Conservation (phyloP, 2,888 invertebrate species). For the Cataglyphis altisquamis region DNA sequence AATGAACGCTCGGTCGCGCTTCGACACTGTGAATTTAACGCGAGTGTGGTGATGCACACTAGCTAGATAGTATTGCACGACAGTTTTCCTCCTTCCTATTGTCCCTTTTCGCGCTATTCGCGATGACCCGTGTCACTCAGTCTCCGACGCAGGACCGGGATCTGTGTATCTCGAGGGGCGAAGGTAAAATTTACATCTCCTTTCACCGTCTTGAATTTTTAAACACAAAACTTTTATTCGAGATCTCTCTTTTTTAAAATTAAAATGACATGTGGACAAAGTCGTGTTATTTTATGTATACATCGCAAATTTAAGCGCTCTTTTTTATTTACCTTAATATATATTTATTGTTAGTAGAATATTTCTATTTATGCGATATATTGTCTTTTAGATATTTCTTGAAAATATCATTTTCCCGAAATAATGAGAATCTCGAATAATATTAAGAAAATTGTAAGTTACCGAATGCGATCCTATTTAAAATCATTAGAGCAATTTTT, state of each 20-base stretch:
- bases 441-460: neutral
- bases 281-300: neutral
- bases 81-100: slow-evolving; percentile 33
- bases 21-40: slow-evolving; percentile 62
- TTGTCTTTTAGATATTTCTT: neutral
- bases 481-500: slow-evolving; percentile 27
- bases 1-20: slow-evolving; percentile 65
- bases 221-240: neutral
- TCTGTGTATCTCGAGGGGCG: neutral
- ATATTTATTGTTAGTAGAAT: neutral
- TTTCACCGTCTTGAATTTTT: neutral
- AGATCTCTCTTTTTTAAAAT: neutral
- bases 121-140: slow-evolving; percentile 52
- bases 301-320: neutral
- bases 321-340: neutral
- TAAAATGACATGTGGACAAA: neutral
- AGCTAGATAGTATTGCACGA: slow-evolving; percentile 37
- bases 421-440: neutral
- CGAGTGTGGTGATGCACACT: slow-evolving; percentile 34
- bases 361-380: neutral
- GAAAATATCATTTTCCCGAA: neutral
- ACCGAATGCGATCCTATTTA: neutral
- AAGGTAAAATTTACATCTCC: slow-evolving; percentile 1
- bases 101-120: slow-evolving; percentile 12
- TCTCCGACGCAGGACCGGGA: slow-evolving; percentile 15